Base-by-base conservation (phyloP, 2,113 vertebrate genomes). In the Hyperoodon ampullatus region DNA sequence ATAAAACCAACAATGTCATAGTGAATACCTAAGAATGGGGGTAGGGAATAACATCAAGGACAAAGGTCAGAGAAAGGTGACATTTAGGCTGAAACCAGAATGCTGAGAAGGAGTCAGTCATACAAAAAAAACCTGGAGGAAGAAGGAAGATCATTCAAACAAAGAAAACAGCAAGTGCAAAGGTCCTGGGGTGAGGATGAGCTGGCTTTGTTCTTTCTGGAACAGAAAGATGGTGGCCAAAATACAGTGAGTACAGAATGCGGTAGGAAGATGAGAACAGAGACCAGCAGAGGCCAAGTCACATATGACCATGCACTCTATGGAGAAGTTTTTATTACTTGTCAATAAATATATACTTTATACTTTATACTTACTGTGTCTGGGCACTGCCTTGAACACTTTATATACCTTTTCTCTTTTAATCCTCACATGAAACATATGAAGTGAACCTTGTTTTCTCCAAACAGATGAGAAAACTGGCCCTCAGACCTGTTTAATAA, bases 251-350 rank as follows among this genome's bases (percentile, higher is more conserved):
- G 21, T 10, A 4, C 19, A 26, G 53, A 81, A 23, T 4, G 2
- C 53, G 13, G 61, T 33, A 12, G n/a, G 28, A 28, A 81, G 26
- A 70, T 16, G 58, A 35, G 18, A 35, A 9, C 12, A 68, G 74
- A 50, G 28, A 6, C 1, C n/a, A 47, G 44, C 19, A 33, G 68
- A 44, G 78, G 24, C 28, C 81, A 81, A 1, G 21, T 68, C n/a
- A 35, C 16, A 0, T 0, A 1, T 13, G 7, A 39, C 12, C 44
- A 0, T 24, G 13, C 0, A 1, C 30, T 72, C 42, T 4, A 0
- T 2, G 6, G 60, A 93, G 81, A 39, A 35, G 11, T 35, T 35
- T 61, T 33, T 23, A 63, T 50, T 33, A 10, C 7, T 0, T 19
- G 5, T 30, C 47, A 72, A 0, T 53, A 9, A n/a, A 21, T 15